These are phyloP conservation scores for Nymphalis polychloros DNA, from an alignment of 2,888 invertebrate genomes.

Conservation along the genomic window DNA sequence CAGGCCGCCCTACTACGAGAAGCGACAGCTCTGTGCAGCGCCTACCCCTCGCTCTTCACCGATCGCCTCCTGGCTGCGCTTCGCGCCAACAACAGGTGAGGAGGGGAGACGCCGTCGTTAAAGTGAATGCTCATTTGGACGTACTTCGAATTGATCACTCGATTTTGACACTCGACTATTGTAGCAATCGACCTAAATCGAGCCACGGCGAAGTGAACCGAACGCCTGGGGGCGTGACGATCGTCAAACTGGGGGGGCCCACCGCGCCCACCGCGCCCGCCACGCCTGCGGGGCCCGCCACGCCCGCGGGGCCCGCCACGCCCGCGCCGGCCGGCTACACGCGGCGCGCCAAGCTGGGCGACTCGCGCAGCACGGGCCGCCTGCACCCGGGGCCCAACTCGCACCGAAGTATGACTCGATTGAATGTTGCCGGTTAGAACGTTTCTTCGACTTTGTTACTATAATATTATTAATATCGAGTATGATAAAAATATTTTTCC, in stretches of 20 bases:
- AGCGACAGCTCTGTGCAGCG: constrained; percentile 90
- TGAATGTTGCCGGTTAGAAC: constrained; percentile 85
- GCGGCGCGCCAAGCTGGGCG: constrained; percentile 85
- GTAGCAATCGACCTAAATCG: constrained; percentile 63
- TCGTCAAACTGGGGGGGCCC: constrained; percentile 86
- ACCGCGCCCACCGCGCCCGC: constrained; percentile 40
- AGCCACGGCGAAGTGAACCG: constrained; percentile 84
- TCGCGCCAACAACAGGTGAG: constrained; percentile 82
- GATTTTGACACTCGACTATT: too few species aligned
- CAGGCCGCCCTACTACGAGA: constrained; percentile 90
- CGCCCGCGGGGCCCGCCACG: constrained; percentile 50
- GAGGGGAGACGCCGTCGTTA: not conserved
- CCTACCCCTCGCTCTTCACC: constrained; percentile 90
- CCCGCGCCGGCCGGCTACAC: constrained; percentile 71
- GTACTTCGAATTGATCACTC: not conserved
- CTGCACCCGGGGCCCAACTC: constrained; percentile 87
- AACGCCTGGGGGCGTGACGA: constrained; percentile 88
- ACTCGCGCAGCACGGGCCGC: constrained; percentile 88
- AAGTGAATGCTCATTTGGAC: too few species aligned
- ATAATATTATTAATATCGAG: not conserved
- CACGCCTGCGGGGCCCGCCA: constrained; percentile 34
- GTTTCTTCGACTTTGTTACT: constrained; percentile 7
- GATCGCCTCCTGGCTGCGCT: constrained; percentile 90
- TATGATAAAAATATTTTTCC: not conserved
- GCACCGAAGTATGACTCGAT: constrained; percentile 89